These are phyloP conservation scores for Phymatocera aterrima DNA, from an alignment of 2,888 invertebrate genomes.

Conservation along the genomic window DNA sequence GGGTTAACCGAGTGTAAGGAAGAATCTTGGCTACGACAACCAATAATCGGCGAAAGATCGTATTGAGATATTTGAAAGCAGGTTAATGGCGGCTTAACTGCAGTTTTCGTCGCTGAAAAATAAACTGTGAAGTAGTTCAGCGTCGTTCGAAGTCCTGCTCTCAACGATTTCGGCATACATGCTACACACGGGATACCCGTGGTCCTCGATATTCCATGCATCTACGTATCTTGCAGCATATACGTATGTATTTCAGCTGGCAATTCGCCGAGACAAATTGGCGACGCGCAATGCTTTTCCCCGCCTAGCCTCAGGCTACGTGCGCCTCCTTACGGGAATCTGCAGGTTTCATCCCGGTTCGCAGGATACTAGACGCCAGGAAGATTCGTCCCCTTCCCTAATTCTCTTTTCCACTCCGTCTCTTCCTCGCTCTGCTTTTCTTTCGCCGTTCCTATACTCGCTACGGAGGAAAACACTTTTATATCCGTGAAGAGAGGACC, in stretches of 20 bases:
- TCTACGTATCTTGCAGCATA: neutral
- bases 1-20: too few relatives aligned
- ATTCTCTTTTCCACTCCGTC: neutral
- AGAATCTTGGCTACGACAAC: neutral
- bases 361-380: neutral
- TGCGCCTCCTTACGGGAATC: too few relatives aligned
- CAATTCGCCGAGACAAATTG: slow-evolving; percentile 35
- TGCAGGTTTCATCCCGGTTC: slow-evolving; percentile 5
- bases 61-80: neutral
- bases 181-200: neutral
- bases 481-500: slow-evolving; percentile 13
- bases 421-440: neutral
- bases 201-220: neutral
- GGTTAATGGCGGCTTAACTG: slow-evolving; percentile 17
- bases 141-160: neutral
- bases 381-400: neutral
- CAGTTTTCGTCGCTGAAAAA: neutral
- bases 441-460: neutral
- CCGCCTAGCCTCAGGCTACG: neutral
- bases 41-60: neutral
- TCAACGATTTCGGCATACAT: neutral
- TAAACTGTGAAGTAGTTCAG: neutral
- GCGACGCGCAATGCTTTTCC: neutral
- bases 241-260: neutral
- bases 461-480: slow-evolving; percentile 26